Conservation (phyloP, 1,140 invertebrate genomes). For the Aethina tumida region DNA sequence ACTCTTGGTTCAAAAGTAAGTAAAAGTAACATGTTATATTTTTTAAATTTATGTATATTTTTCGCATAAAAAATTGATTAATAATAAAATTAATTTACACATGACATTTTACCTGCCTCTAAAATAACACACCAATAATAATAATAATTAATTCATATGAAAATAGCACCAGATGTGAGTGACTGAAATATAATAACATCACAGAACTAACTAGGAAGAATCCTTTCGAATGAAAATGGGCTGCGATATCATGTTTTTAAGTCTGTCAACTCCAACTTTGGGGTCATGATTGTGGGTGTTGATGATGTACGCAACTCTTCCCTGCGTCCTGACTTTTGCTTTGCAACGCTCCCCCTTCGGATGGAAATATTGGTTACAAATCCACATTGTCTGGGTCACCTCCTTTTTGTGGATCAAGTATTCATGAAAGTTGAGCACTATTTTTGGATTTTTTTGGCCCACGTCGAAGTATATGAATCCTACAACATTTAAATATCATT, state of each 20-base stretch:
- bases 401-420: constrained; percentile 18
- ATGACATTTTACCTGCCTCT: not conserved
- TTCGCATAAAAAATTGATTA: not conserved
- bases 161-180: too few species aligned
- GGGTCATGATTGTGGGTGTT: constrained; percentile 17
- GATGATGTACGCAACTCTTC: constrained; percentile 11
- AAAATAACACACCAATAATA: not conserved
- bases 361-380: constrained; percentile 21
- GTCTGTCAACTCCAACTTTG: constrained; percentile 6
- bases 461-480: constrained; percentile 21
- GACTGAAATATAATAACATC: too few species aligned
- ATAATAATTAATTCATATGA: too few species aligned
- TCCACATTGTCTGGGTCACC: constrained; percentile 13
- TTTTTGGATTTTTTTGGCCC: constrained; percentile 25
- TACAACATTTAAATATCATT: constrained; percentile 7
- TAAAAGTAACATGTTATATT: too few species aligned
- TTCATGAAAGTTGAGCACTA: constrained; percentile 20
- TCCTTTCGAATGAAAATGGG: constrained; percentile 6
- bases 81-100: not conserved
- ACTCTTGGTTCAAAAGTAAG: too few species aligned
- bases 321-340: constrained; percentile 11
- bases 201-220: too few species aligned
- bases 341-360: constrained; percentile 19
- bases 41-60: not conserved
- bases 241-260: constrained; percentile 12